Evolutionary conservation across 2,888 invertebrate genomes (phyloP).

Genomic region (Lycophotia porphyrea): DNA sequence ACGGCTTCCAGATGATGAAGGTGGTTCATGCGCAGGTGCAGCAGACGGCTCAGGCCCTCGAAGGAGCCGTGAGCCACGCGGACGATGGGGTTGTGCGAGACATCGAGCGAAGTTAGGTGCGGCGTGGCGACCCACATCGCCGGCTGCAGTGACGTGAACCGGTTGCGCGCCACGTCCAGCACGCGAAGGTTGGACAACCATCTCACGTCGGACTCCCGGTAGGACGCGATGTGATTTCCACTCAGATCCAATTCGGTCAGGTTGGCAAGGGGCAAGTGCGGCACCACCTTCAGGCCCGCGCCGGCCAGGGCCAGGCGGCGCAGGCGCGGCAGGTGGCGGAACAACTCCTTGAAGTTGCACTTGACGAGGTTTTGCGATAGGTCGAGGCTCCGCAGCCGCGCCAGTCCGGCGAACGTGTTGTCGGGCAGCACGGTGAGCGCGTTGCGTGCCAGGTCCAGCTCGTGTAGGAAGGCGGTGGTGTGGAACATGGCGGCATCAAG

Average conservation of each 20-base stretch:
- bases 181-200: slow-evolving; percentile 91
- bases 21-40: slow-evolving; percentile 92
- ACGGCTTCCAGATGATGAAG: slow-evolving; percentile 92
- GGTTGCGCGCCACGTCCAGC: slow-evolving; percentile 93
- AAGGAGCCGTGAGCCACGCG: slow-evolving; percentile 92
- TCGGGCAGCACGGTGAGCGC: slow-evolving; percentile 94
- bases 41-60: slow-evolving; percentile 91
- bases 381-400: slow-evolving; percentile 93
- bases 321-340: slow-evolving; percentile 94
- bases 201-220: slow-evolving; percentile 91
- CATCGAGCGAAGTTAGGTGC: slow-evolving; percentile 92
- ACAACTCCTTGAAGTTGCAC: slow-evolving; percentile 94
- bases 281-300: slow-evolving; percentile 92
- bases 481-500: slow-evolving; percentile 95
- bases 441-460: slow-evolving; percentile 93
- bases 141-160: slow-evolving; percentile 92
- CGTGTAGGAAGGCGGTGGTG: slow-evolving; percentile 92
- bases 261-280: slow-evolving; percentile 91
- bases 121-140: slow-evolving; percentile 92
- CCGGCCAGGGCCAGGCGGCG: slow-evolving; percentile 92
- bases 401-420: slow-evolving; percentile 94
- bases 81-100: slow-evolving; percentile 94
- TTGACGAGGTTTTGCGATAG: slow-evolving; percentile 94
- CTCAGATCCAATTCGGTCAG: slow-evolving; percentile 94
- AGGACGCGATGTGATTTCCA: slow-evolving; percentile 92